Evolutionary conservation across 2,113 vertebrate species (phyloP), one percentile per base, ranked within the genome.

Genomic region (Cepphus grylle): DNA sequence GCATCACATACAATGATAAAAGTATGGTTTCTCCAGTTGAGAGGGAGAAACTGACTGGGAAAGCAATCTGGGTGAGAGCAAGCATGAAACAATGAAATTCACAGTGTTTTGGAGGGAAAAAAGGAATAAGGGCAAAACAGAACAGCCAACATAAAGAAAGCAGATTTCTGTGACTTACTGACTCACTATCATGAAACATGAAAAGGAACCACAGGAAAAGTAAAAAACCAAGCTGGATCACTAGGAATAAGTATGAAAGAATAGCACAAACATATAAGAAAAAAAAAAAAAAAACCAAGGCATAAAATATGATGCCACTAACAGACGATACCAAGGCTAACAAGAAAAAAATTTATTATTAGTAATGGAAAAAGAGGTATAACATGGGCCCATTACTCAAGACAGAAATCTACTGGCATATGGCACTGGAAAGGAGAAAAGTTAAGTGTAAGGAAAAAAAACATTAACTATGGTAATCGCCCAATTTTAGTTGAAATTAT

Each of bases 381-480:
- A 86, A 13, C 23, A 15, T 4, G 2, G 30, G 3, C 27, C 26
- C 13, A 11, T 67, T 42, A 23, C 7, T 45, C 14, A 40, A 18
- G 34, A 80, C 15, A 66, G 49, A 52, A 65, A 86, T 55, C 6
- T 78, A 55, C 6, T 38, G 11, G 19, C 32, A 63, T 70, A 65
- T 27, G 42, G 18, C 50, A 22, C 15, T 32, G 43, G 15, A 79
- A 85, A 77, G 6, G 7, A 76, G 15, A 58, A 72, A 27, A 23
- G 21, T 50, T 21, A 87, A 66, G 23, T 15, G 8, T 34, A n/a
- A 52, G 30, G 4, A 9, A 79, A 56, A 76, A 83, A 32, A 0
- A 23, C 23, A 61, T 23, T 38, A 61, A 43, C 34, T 43, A 26
- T 36, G 15, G 21, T 76, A 83, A 86, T n/a, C 0, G 0, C 7